A percentile compares a stretch with the other conserved stretches of the same genome.
These are phyloP conservation scores for Gastracanthus pulcherrimus DNA, from an alignment of 2,888 invertebrate species.

Conservation along the genomic window DNA sequence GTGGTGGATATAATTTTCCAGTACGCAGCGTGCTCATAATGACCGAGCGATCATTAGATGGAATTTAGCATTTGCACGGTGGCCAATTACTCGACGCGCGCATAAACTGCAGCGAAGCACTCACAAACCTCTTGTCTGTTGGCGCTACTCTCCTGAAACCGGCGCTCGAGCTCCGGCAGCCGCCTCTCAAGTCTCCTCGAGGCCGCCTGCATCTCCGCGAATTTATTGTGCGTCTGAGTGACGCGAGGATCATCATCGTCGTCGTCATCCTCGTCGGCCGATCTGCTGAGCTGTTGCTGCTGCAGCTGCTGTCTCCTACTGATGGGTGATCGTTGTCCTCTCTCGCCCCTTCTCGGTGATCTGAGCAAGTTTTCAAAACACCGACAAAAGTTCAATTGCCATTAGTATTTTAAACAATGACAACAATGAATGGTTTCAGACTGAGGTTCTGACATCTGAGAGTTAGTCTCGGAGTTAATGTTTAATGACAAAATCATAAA, in stretches of 20 bases:
- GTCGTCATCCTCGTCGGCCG: constrained; percentile 58
- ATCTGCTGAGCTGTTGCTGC: constrained; percentile 48
- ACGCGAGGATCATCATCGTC: constrained; percentile 24
- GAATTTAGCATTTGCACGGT: neutral
- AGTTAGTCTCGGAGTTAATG: too few relatives aligned
- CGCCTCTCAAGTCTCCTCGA: constrained; percentile 70
- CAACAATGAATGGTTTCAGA: neutral
- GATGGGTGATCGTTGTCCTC: constrained; percentile 64
- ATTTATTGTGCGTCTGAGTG: constrained; percentile 63
- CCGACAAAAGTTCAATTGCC: too few relatives aligned
- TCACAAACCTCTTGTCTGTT: constrained; percentile 47
- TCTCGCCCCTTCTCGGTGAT: constrained; percentile 29
- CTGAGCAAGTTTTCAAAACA: constrained; percentile 2
- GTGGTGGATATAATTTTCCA: too few relatives aligned
- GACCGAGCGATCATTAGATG: neutral
- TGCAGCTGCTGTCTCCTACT: constrained; percentile 34
- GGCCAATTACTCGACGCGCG: neutral
- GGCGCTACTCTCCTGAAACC: constrained; percentile 59
- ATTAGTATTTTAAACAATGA: too few relatives aligned
- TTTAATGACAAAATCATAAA: too few relatives aligned
- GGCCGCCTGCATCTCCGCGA: constrained; percentile 71
- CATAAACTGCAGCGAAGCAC: too few relatives aligned
- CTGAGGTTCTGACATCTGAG: too few relatives aligned
- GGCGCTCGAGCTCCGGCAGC: constrained; percentile 60
- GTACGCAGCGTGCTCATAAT: neutral